A percentile compares a stretch with the other conserved stretches of the same genome.
These are phyloP conservation scores for Channallabes apus DNA, from an alignment of 2,797 vertebrate genomes.

Conservation along the genomic window DNA sequence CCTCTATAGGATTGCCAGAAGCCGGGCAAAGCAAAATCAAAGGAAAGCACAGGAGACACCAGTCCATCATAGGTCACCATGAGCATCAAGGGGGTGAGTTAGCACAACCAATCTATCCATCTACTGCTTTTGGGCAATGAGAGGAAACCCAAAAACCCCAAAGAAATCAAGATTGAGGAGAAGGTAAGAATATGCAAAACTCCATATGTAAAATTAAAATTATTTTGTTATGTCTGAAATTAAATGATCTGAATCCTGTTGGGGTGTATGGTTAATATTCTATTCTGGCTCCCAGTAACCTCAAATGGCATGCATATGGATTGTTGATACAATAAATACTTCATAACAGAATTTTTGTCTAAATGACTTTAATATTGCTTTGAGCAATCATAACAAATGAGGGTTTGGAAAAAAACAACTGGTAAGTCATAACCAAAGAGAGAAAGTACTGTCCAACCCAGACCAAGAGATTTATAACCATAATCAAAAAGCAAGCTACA, in stretches of 20 bases:
- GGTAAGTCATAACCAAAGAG: slow-evolving; percentile 40
- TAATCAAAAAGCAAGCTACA: slow-evolving; percentile 73
- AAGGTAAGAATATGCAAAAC: background rate
- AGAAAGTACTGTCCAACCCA: slow-evolving; percentile 49
- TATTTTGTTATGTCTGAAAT: background rate
- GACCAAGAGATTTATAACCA: slow-evolving; percentile 74
- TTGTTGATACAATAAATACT: slow-evolving; percentile 10
- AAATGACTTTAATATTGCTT: slow-evolving; percentile 12
- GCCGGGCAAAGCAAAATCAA: too few species aligned
- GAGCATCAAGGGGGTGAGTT: background rate
- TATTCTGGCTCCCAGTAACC: slow-evolving; percentile 1
- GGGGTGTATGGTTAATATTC: background rate
- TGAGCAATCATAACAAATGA: background rate
- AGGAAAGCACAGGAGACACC: too few species aligned
- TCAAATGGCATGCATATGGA: background rate
- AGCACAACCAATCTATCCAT: background rate
- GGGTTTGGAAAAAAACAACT: slow-evolving; percentile 8
- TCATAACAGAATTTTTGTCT: background rate
- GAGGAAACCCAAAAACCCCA: background rate
- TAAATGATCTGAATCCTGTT: slow-evolving; percentile 8
- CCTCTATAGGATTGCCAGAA: too few species aligned
- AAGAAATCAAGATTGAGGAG: background rate
- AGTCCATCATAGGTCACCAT: background rate
- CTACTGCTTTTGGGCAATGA: background rate
- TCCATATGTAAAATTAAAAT: background rate